Evolutionary conservation across 2,888 invertebrate genomes (phyloP).

Genomic region (Griposia aprilina): DNA sequence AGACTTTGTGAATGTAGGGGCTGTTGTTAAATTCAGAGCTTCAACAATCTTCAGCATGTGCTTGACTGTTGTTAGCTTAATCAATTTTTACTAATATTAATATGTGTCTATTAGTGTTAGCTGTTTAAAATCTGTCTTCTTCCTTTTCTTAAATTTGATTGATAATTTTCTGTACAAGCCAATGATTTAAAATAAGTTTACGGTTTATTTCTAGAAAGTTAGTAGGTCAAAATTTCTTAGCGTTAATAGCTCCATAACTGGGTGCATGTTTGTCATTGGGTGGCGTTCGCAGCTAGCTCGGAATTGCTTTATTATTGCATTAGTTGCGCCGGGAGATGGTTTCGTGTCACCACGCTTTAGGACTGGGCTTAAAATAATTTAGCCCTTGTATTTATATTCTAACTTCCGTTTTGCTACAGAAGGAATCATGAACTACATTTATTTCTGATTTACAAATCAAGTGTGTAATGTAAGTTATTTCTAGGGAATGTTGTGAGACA

Average conservation of each 20-base stretch:
- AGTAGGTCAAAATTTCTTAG: slow-evolving; percentile 56
- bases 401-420: not conserved
- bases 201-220: slow-evolving; percentile 22
- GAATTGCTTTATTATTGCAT: slow-evolving; percentile 87
- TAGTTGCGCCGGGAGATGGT: slow-evolving; percentile 75
- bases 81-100: not conserved
- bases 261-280: slow-evolving; percentile 60
- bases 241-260: slow-evolving; percentile 41
- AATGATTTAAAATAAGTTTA: slow-evolving; percentile 1
- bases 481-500: not conserved
- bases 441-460: not conserved
- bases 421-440: not conserved
- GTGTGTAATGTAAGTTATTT: not conserved
- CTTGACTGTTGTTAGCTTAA: not conserved
- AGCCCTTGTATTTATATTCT: not conserved
- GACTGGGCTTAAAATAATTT: slow-evolving; percentile 26
- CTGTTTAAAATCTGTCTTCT: not conserved
- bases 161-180: too few species aligned
- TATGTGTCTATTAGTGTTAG: not conserved
- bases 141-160: not conserved
- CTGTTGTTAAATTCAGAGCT: not conserved
- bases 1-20: not conserved
- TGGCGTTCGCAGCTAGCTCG: slow-evolving; percentile 61
- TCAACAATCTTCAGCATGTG: not conserved
- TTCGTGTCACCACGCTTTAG: slow-evolving; percentile 56